Evolutionary conservation across 2,888 invertebrate species (phyloP), one percentile per base, ranked within the genome.

Genomic region (Heliconius cydno): DNA sequence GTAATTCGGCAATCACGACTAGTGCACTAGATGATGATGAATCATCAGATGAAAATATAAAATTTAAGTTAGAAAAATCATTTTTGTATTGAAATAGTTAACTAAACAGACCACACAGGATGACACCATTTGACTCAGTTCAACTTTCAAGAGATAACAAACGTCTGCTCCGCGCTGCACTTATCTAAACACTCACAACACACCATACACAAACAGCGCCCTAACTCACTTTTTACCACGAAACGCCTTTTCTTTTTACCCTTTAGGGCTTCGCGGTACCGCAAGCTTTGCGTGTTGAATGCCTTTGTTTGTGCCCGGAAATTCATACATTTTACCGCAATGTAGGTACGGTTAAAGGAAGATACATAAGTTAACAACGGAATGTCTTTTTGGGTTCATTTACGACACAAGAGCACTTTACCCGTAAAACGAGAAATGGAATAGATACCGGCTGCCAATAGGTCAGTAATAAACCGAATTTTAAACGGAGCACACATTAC

Each of bases 141-240:
- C 88, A 83, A 88, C 91, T 91, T 91, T 90, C 90, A 87, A 90
- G 91, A 94, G 94, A 94, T 94, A 94, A 94, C 94, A 93, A 92
- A 93, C 93, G 88, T 87, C 88, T 87, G 90, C 92, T 92, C 93
- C 92, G 91, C 88, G 90, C 89, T 91, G 91, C 94, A 94, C 94
- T 95, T 95, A 94, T 94, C 93, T 93, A 95, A 95, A 94, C 95
- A 94, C 95, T 94, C 92, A 92, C 91, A 92, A 90, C 91, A 90
- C 90, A 89, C 92, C 90, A 89, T 92, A 92, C 91, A 94, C 92
- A 94, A 94, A 94, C 92, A 90, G 88, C 90, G 89, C 90, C 90
- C 90, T 91, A 91, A 92, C 92, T 92, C 87, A 91, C 90, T 94
- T 94, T 94, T 94, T 94, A 94, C 92, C 90, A 91, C 89, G 89